Conservation (phyloP, 2,797 vertebrate genomes). For the Threskiornis aethiopicus region DNA sequence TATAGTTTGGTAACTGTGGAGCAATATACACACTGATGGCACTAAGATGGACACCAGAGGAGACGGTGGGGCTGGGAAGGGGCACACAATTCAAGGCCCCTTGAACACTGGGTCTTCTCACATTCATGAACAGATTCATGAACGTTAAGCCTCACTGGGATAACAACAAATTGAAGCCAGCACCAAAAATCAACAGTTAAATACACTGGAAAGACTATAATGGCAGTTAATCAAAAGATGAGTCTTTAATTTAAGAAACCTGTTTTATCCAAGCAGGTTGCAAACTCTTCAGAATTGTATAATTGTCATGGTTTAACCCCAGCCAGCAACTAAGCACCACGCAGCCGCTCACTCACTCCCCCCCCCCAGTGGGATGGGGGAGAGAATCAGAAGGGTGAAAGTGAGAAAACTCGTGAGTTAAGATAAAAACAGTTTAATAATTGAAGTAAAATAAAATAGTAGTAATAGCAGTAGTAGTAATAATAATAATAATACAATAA, state of each 20-base stretch:
- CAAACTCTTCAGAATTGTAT: neutral
- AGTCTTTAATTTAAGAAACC: neutral
- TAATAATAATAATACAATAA: too few relatives aligned
- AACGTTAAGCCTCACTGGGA: neutral
- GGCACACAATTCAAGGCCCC: accelerated
- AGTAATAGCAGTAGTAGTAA: too few relatives aligned
- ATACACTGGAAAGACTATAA: neutral
- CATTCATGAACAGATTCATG: neutral
- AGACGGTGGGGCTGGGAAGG: neutral
- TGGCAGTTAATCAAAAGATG: neutral
- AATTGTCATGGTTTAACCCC: neutral
- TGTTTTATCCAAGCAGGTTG: neutral
- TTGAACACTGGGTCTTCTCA: neutral
- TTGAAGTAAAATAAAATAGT: too few relatives aligned
- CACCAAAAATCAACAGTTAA: neutral
- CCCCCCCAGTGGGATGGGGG: too few relatives aligned
- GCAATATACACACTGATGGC: neutral
- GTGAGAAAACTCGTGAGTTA: too few relatives aligned
- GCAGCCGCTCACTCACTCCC: too few relatives aligned
- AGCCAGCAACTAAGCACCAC: too few relatives aligned
- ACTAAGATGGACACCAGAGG: neutral
- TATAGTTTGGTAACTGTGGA: neutral
- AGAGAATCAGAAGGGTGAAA: too few relatives aligned
- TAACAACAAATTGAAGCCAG: neutral
- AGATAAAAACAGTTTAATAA: too few relatives aligned